Percentiles rank a stretch among this genome's conserved stretches.
Evolutionary conservation across 2,113 vertebrate genomes (phyloP).

Genomic region (Cygnus buccinator): DNA sequence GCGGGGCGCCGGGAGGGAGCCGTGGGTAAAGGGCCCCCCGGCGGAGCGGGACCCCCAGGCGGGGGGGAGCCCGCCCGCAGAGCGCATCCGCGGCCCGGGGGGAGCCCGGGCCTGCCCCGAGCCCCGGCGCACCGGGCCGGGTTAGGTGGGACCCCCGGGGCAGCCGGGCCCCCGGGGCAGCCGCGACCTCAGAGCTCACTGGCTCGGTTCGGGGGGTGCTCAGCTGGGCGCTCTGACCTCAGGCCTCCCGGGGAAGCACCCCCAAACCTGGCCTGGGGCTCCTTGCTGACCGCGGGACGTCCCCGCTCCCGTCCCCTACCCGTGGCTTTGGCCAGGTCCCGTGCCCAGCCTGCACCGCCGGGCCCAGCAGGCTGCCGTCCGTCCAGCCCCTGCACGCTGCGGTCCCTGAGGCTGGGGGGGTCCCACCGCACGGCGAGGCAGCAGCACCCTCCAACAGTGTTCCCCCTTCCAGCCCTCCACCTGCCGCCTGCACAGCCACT

Average conservation of each 20-base stretch:
- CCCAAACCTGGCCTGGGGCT: accelerated
- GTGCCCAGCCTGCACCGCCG: not conserved
- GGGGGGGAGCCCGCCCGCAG: not conserved
- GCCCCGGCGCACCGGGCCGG: not conserved
- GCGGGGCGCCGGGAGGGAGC: not conserved
- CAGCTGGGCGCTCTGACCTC: accelerated
- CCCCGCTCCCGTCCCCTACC: not conserved
- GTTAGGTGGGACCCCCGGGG: not conserved
- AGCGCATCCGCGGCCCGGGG: not conserved
- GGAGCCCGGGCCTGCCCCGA: not conserved
- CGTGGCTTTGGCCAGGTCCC: accelerated
- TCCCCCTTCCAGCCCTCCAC: not conserved
- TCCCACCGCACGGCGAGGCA: accelerated
- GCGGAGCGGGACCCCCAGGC: too few species aligned
- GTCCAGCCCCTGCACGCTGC: accelerated
- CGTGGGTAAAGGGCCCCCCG: not conserved
- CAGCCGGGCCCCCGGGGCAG: not conserved
- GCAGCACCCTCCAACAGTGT: accelerated
- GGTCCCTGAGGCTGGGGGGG: accelerated
- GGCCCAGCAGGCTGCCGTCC: not conserved
- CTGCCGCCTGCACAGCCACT: accelerated
- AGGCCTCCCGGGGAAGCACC: accelerated
- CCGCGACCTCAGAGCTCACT: not conserved
- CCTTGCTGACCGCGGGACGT: not conserved
- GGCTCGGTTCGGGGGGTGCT: not conserved